These are phyloP conservation scores for Rugalucina vietnamica DNA, from an alignment of 2,888 invertebrate species.

Conservation along the genomic window DNA sequence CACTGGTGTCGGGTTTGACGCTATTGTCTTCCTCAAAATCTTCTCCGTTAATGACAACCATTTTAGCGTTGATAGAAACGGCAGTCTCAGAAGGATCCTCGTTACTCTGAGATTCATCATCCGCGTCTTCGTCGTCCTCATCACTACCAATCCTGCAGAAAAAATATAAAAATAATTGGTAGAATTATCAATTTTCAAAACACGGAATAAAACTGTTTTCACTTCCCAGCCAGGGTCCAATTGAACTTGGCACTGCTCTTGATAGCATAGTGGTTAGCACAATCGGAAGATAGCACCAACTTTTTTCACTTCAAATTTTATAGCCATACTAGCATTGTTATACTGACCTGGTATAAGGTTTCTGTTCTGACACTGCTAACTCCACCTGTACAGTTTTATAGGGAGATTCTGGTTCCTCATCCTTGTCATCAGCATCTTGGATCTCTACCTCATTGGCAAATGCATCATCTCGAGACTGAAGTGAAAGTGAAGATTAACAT, in stretches of 20 bases:
- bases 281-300: too few species aligned
- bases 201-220: too few species aligned
- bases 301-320: too few species aligned
- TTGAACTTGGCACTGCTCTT: too few species aligned
- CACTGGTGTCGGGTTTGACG: background rate
- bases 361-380: constrained; percentile 82
- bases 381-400: constrained; percentile 78
- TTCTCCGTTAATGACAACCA: constrained; percentile 50
- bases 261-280: too few species aligned
- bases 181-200: too few species aligned
- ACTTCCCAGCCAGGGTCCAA: too few species aligned
- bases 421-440: constrained; percentile 75
- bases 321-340: too few species aligned
- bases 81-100: constrained; percentile 81
- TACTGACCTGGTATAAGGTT: constrained; percentile 82
- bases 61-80: constrained; percentile 75
- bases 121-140: constrained; percentile 82
- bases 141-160: constrained; percentile 82
- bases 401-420: constrained; percentile 73
- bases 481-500: too few species aligned
- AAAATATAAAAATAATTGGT: background rate
- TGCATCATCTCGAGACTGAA: constrained; percentile 75
- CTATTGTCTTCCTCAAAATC: constrained; percentile 35
- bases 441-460: constrained; percentile 76
- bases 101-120: constrained; percentile 78